Conservation (phyloP, 2,888 invertebrate genomes). For the Trissoscelio sp. region DNA sequence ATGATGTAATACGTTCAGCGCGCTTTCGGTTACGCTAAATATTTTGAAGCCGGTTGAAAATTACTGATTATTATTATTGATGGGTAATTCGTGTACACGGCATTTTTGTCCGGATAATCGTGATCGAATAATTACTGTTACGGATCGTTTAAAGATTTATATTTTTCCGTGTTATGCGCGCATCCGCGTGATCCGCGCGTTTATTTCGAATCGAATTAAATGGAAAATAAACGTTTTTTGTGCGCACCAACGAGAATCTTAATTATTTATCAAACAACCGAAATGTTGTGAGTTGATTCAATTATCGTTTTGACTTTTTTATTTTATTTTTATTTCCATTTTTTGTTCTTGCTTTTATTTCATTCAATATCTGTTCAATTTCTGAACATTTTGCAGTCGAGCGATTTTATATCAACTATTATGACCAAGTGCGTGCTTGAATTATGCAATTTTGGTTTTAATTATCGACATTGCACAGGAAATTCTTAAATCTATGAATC, state of each 20-base stretch:
- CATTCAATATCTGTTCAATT: too few species aligned
- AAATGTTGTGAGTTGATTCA: conserved; percentile 10
- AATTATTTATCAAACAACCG: conserved; percentile 46
- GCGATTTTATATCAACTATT: too few species aligned
- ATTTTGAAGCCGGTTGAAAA: conserved; percentile 34
- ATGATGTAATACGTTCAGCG: conserved; percentile 31
- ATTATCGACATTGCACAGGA: too few species aligned
- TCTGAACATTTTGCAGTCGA: too few species aligned
- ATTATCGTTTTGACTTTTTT: conserved; percentile 38
- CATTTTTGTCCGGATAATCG: conserved; percentile 27
- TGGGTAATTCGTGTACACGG: conserved; percentile 44
- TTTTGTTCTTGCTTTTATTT: background rate
- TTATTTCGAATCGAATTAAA: conserved; percentile 20
- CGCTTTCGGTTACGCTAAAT: conserved; percentile 34
- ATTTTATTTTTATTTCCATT: background rate
- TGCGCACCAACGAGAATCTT: conserved; percentile 20
- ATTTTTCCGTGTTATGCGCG: background rate
- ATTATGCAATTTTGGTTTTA: too few species aligned
- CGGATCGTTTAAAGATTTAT: conserved; percentile 32
- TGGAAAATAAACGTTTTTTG: conserved; percentile 31
- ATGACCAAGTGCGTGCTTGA: too few species aligned
- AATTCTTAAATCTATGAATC: too few species aligned
- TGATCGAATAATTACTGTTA: conserved; percentile 10
- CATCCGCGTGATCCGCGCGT: background rate
- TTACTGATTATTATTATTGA: conserved; percentile 53